Evolutionary conservation across 2,888 invertebrate genomes (phyloP), one percentile per base, ranked within the genome.

Genomic region (Muscina levida): DNA sequence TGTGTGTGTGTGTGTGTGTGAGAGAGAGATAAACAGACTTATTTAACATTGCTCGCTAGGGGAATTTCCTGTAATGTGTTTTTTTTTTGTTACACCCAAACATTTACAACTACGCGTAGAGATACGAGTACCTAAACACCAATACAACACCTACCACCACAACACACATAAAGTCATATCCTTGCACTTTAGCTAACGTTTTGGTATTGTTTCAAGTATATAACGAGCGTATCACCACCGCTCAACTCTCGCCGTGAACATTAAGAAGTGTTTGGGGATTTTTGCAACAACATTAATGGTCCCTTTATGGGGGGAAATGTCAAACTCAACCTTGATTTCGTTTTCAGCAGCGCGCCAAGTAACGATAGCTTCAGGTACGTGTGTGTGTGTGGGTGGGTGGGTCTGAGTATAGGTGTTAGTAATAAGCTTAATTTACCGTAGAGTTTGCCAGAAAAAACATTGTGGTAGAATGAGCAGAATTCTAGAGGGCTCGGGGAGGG

Each of bases 61-160:
- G 77, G 80, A 77, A 81, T 77, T 57, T 62, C 59, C 77, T 71
- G n/a, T 77, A 77, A 77, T 77, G 67, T 74, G 53, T 62, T 71
- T 67, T 68, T 53, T n/a, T 31, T 31, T 31, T 3, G 8, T 31
- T 3, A 31, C 3, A 31, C 31, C 31, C 31, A 31, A 31, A 31
- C 31, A 31, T 31, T 31, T 31, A 31, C 31, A 31, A 8, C 8
- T 46, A 17, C 17, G 15, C 10, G 51, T 15, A 1, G 15, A 1
- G 15, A 2, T 48, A 11, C 17, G 11, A 51, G 51, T 51, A 51
- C 3, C 31, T 31, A 31, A 31, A 31, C 31, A 31, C 44, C 44
- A n/a, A n/a, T n/a, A 53, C 48, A 48, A 17, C 19, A 1, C 48
- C 15, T 15, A 19, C 2, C 6, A 22, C 24, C 8, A 13, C 4